Base-by-base conservation (phyloP, 1,140 invertebrate species). In the Campoletis sonorensis region DNA sequence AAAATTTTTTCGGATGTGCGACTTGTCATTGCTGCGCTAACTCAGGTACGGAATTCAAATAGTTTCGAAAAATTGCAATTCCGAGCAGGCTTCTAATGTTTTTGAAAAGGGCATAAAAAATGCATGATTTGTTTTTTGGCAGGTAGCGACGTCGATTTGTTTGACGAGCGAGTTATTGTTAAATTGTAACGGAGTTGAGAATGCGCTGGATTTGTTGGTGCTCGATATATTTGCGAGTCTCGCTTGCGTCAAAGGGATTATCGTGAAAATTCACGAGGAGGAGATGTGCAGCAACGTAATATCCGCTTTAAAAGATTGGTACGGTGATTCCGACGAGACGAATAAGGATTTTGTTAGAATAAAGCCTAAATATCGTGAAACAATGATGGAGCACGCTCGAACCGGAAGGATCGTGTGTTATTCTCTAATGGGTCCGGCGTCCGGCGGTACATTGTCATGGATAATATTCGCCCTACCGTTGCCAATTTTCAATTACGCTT, bases 291-390 rank as follows among this genome's bases (percentile, higher is more conserved):
- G 33, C 21, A 82, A 81, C 54, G 71, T 84, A 1, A 72, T 45
- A 37, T 82, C 81, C 11, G 84, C 81, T 8, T n/a, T 84, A 7
- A 30, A 75, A 7, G 84, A 84, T 73, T 84, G 84, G 84, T 81
- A 16, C 11, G 26, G 8, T n/a, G n/a, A n/a, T 11, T 37, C 81
- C 11, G n/a, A n/a, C n/a, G n/a, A n/a, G n/a, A n/a, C n/a, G n/a
- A n/a, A n/a, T n/a, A n/a, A n/a, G n/a, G n/a, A n/a, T n/a, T n/a
- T n/a, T n/a, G n/a, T n/a, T n/a, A 72, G 79, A 15, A n/a, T 58
- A 54, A 82, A 16, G 4, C 2, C 45, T 10, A n/a, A 33, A 16
- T 79, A 80, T 81, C 70, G 78, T n/a, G 40, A 82, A 10, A 80
- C 81, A 21, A 84, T 84, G 84, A 83, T 54, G 30, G 81, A 71